These are phyloP conservation scores for Noturus placidus DNA, from an alignment of 2,113 vertebrate species.

Conservation along the genomic window DNA sequence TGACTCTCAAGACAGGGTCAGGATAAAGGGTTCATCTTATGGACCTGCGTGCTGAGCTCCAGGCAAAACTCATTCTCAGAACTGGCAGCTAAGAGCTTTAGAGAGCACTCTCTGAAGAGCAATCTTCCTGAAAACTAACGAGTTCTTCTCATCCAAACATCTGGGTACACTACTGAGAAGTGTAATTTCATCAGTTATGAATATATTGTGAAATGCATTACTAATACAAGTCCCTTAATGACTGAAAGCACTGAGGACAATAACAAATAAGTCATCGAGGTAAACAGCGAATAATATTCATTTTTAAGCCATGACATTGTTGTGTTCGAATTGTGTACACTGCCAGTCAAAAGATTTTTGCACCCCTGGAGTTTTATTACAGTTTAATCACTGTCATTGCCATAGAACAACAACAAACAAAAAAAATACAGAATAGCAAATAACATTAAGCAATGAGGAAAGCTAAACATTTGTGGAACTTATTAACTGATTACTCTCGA, in stretches of 20 bases:
- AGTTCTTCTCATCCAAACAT: not conserved
- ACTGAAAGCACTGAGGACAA: not conserved
- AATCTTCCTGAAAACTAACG: not conserved
- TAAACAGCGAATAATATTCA: not conserved
- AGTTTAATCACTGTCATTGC: not conserved
- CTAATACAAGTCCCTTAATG: not conserved
- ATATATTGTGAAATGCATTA: not conserved
- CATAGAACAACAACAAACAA: too few species aligned
- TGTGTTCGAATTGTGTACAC: not conserved
- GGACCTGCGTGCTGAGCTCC: conserved; percentile 7
- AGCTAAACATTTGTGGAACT: not conserved
- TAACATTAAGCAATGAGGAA: not conserved
- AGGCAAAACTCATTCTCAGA: conserved; percentile 23
- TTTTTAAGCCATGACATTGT: not conserved
- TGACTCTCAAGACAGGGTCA: not conserved
- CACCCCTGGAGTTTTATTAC: not conserved
- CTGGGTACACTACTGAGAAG: not conserved
- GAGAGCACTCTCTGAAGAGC: not conserved
- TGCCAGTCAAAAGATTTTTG: too few species aligned
- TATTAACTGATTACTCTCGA: not conserved
- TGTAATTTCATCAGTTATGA: not conserved
- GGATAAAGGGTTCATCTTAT: conserved; percentile 9
- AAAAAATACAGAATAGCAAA: not conserved
- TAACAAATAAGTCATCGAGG: not conserved
- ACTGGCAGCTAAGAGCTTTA: not conserved